Base-by-base conservation (phyloP, 2,888 invertebrate species). In the Slavum lentiscoides region DNA sequence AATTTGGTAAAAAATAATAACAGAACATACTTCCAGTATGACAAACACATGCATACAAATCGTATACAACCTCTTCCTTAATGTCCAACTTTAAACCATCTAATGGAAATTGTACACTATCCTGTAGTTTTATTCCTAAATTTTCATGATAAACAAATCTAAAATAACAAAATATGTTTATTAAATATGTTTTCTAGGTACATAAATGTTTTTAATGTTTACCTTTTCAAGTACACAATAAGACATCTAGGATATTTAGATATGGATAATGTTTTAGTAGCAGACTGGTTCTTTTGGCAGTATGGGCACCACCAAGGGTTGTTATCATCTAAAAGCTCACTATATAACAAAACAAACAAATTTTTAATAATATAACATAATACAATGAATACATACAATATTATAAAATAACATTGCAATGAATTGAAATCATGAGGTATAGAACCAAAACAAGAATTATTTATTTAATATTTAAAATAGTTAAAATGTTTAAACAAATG, bases 281-380 rank as follows among this genome's bases (percentile, higher is more conserved):
- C 91, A 85, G 89, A 89, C 84, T 90, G 90, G 84, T 90, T 90
- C 82, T 88, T 87, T 84, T 89, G 87, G 84, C 91, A 91, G 82
- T 87, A 87, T 2, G 91, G 90, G 85, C 91, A 91, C 86, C 88
- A 90, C 91, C 91, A 91, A 6, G 90, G 90, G 85, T 91, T 91
- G 84, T 90, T 89, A 84, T 90, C 90, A 85, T 91, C 91, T 84
- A 91, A 86, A 64, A 88, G 87, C 86, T 91, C 91, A 85, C 91
- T 91, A 85, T 43, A 86, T 86, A 58, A 82, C 82, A 84, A 62
- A 75, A 74, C 74, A 70, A 74, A 62, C 30, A 30, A 64, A 17
- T 6, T 64, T 21, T 64, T 73, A 59, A 68, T 15, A 23, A 82
- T 19, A n/a, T 55, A 59, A 19, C 4, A 55, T 6, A 17, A 55